Evolutionary conservation across 2,888 invertebrate genomes (phyloP), one percentile per base, ranked within the genome.

Genomic region (Pterostichus niger): DNA sequence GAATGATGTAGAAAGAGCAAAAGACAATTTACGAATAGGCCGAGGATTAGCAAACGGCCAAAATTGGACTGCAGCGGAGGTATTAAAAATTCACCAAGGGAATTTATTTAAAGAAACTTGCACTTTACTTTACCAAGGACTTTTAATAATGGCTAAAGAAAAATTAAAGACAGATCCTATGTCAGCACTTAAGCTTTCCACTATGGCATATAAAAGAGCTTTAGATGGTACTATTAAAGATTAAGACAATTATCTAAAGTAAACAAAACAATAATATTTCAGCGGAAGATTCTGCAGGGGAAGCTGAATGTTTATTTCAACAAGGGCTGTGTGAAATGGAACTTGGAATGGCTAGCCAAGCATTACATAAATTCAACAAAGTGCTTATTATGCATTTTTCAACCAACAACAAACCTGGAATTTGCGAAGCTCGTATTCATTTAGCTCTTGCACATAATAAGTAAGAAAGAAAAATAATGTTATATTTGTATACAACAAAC

Each of bases 401-500:
- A 0, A 88, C 87, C 61, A 87, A 89, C 0, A 89, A 91, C 79
- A 86, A 90, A 0, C 88, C 89, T 83, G 92, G 92, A 0, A 87
- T 92, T 7, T 93, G 93, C 84, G 91, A 92, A 85, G 90, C 91
- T 0, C 90, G 89, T 86, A 92, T 92, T 89, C 91, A 92, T 84
- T 86, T 92, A 56, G 91, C 92, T 2, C 90, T 92, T 79, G 92
- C 92, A 0, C 90, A 91, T 89, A 90, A 92, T 86, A 91, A 89
- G 92, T 92, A 85, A 84, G 17, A 17, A 71, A 17, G 2, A 56
- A 49, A n/a, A 49, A 9, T 10, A n/a, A 24, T 24, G 49, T 40
- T 40, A 3, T 40, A 40, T 40, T 40, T 9, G 5, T 40, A 9
- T 40, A 9, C 6, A 6, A 40, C 40, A 40, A 3, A 0, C 1